Percentiles rank a stretch among this genome's conserved stretches.
Evolutionary conservation across 2,113 vertebrate species (phyloP).

Genomic region (Rhodinocichla rosea): DNA sequence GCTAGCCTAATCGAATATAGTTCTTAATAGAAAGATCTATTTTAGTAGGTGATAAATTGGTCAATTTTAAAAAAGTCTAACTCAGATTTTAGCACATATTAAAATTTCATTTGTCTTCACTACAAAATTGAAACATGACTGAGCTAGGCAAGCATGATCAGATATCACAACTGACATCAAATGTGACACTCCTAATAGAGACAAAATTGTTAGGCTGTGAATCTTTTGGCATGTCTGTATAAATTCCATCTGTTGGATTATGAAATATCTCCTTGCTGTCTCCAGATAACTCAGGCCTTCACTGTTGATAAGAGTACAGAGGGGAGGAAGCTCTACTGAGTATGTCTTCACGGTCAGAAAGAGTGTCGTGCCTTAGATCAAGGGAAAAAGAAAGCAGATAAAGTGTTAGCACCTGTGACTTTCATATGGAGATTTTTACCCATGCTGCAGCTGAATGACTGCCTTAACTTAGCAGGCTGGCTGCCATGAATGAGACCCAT

Average conservation of each 20-base stretch:
- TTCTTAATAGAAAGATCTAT: not conserved
- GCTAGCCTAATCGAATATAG: not conserved
- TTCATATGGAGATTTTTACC: not conserved
- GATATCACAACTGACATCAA: not conserved
- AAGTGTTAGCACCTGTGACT: not conserved
- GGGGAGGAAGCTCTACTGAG: not conserved
- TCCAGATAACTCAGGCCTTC: not conserved
- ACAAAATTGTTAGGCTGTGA: not conserved
- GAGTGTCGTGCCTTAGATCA: not conserved
- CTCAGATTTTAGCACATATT: not conserved
- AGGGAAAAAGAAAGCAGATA: not conserved
- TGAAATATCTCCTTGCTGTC: not conserved
- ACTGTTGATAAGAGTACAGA: not conserved
- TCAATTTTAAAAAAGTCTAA: not conserved
- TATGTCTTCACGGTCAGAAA: not conserved
- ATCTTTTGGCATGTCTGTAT: not conserved
- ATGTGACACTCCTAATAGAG: not conserved
- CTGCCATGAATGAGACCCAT: not conserved
- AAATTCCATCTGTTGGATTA: not conserved
- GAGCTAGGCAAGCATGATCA: not conserved
- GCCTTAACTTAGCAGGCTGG: not conserved
- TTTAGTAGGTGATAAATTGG: not conserved
- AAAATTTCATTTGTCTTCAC: not conserved
- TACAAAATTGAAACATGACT: not conserved
- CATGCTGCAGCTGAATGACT: not conserved